Base-by-base conservation (phyloP, 1,140 invertebrate species). In the Plodia interpunctella region DNA sequence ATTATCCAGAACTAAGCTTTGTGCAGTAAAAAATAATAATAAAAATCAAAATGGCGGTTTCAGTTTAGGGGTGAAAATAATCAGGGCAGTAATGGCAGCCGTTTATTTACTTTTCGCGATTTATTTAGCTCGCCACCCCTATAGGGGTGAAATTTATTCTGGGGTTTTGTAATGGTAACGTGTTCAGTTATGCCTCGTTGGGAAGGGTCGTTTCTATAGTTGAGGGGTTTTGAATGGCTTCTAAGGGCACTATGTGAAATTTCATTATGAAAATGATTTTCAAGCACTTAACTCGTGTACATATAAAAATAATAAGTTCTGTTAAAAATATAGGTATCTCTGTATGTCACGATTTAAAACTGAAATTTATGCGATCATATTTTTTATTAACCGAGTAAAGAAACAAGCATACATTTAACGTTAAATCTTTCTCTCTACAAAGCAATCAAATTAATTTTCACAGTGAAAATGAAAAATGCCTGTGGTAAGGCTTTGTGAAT, bases 51-150 rank as follows among this genome's bases (percentile, higher is more conserved):
- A 88, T 88, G 86, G 86, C 83, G 70, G 65, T 77, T 53, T 68
- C 21, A 57, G 17, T 59, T 58, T 63, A 67, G 74, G 80, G 82
- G 76, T 66, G 73, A 79, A 69, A 86, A 83, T 84, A 85, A 87
- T 84, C 80, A 83, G 85, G 79, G 79, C 78, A 85, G 78, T 88
- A 78, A 87, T 86, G 83, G 81, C 62, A 70, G 73, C 68, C 79
- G 77, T 83, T 78, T 88, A 88, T 88, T 88, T 88, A 88, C 84
- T 88, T 86, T 87, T 80, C 66, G 63, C 77, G 72, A 86, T 83
- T 85, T 81, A 83, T 83, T 83, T 75, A 76, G 62, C 68, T 72
- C 54, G n/a, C 54, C n/a, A 20, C 38, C 10, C 53, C 25, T 60
- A 11, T 21, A 70, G 65, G 84, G 80, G 75, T 68, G 71, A 65